Conservation (phyloP, 2,113 vertebrate species). For the Tyto alba region DNA sequence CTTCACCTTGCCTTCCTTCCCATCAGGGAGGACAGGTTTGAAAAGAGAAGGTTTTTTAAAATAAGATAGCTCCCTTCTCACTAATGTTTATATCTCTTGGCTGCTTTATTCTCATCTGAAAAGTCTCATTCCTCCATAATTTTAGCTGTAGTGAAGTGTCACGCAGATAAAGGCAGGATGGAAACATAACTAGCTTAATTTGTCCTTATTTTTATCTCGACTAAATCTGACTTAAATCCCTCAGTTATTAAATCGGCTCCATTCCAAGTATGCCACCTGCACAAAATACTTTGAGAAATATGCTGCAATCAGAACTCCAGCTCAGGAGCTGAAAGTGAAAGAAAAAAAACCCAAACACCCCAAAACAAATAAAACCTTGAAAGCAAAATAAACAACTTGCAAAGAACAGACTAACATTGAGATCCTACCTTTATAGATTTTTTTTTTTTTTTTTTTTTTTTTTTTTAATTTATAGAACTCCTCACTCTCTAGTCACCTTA, state of each 20-base stretch:
- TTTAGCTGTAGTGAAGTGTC: neutral
- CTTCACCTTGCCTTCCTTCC: neutral
- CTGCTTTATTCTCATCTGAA: neutral
- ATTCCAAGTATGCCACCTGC: conserved; percentile 43
- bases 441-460: too few species aligned
- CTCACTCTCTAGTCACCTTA: neutral
- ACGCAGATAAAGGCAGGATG: conserved; percentile 32
- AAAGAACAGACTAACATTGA: neutral
- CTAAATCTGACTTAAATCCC: conserved; percentile 37
- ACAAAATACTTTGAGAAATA: neutral
- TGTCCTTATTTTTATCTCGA: conserved; percentile 23
- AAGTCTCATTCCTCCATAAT: neutral
- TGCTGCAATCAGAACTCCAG: neutral
- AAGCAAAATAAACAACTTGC: neutral
- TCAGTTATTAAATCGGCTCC: conserved; percentile 28
- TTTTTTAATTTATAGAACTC: too few species aligned
- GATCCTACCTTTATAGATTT: neutral
- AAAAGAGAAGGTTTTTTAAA: neutral
- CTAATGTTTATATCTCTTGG: neutral
- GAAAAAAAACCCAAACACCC: fast-evolving
- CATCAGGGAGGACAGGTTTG: neutral
- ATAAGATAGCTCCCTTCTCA: neutral
- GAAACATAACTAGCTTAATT: conserved; percentile 11
- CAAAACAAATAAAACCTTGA: neutral
- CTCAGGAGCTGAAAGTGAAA: neutral